phyloP scores from a whole-genome alignment of 2,888 invertebrate species.

The Lycophotia porphyrea region DNA sequence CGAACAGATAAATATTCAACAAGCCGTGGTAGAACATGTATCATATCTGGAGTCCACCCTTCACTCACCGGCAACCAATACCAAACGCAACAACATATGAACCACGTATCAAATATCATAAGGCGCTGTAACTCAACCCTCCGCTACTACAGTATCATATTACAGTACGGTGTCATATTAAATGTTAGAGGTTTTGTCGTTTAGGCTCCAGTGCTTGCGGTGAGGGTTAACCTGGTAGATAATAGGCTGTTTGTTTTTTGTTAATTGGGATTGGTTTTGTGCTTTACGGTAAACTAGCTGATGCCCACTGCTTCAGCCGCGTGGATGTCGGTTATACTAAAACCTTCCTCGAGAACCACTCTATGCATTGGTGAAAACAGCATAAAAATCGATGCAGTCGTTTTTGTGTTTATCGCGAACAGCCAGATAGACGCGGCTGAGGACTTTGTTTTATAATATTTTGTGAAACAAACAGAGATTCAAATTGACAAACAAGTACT shows the following conservation, averaged over 20 bases:
- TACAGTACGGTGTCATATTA: conserved; percentile 35
- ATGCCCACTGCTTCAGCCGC: too few species aligned
- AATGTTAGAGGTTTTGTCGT: conserved; percentile 58
- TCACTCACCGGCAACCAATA: conserved; percentile 15
- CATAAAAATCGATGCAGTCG: too few species aligned
- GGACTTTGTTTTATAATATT: too few species aligned
- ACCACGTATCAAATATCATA: conserved; percentile 34
- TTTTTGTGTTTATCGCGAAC: too few species aligned
- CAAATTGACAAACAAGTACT: neutral
- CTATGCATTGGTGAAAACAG: too few species aligned
- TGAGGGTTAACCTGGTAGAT: conserved; percentile 41
- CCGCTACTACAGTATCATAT: conserved; percentile 7
- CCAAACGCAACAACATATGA: conserved; percentile 29
- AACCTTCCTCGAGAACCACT: too few species aligned
- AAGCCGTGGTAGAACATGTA: neutral
- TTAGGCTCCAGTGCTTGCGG: conserved; percentile 60
- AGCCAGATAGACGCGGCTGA: too few species aligned
- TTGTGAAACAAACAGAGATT: neutral
- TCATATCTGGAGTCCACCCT: neutral
- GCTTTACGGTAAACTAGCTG: conserved; percentile 34
- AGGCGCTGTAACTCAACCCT: conserved; percentile 41
- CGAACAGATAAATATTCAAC: neutral
- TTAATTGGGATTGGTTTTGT: conserved; percentile 18
- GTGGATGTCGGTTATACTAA: too few species aligned
- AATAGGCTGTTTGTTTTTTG: conserved; percentile 35